Evolutionary conservation across 2,113 vertebrate genomes (phyloP).

Genomic region (Cynoglossus semilaevis): DNA sequence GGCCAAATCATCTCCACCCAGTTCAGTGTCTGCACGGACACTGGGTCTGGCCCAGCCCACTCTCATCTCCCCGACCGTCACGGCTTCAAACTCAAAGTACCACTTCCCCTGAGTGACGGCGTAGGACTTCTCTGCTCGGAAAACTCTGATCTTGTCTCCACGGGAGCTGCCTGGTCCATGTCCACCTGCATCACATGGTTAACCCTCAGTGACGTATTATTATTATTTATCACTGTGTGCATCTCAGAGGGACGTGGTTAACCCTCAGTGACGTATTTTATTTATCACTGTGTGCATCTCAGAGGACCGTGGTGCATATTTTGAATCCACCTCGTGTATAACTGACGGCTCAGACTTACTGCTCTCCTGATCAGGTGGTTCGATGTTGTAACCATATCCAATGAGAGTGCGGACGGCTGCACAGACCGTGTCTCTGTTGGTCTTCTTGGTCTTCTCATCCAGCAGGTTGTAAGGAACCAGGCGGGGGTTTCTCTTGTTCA

Average conservation of each 20-base stretch:
- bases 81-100: constrained; percentile 93
- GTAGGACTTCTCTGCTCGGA: constrained; percentile 87
- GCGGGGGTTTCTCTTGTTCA: constrained; percentile 87
- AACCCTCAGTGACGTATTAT: no score
- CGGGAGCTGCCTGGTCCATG: constrained; percentile 66
- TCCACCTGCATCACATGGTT: constrained; percentile 54
- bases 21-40: constrained; percentile 82
- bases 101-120: constrained; percentile 84
- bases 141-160: constrained; percentile 82
- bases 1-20: constrained; percentile 86
- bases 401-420: constrained; percentile 88
- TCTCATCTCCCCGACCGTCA: constrained; percentile 90
- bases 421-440: constrained; percentile 88
- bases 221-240: no score
- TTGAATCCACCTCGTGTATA: no score
- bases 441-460: constrained; percentile 92
- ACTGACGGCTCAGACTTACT: constrained; percentile 69
- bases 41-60: constrained; percentile 89
- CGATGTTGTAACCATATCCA: constrained; percentile 92
- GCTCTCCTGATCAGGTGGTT: constrained; percentile 89
- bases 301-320: no score
- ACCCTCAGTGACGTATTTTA: no score
- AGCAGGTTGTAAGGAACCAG: constrained; percentile 89
- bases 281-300: no score
- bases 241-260: no score